Evolutionary conservation across 2,797 vertebrate genomes (phyloP), one percentile per base, ranked within the genome.

Genomic region (Sylvia borin): DNA sequence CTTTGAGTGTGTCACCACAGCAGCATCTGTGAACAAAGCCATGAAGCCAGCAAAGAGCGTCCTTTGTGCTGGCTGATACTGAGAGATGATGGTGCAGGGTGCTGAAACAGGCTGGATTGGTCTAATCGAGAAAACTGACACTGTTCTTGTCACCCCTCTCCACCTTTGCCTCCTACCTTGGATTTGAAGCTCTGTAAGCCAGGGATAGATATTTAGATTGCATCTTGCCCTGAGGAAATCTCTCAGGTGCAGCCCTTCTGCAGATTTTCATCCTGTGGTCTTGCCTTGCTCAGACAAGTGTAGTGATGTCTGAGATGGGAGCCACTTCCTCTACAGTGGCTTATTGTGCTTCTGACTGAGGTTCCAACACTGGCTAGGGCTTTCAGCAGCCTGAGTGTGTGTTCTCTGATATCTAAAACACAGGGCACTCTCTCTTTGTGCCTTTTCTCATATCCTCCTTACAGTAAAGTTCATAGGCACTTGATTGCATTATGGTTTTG

Each of bases 101-200:
- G 25, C 25, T 70, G 57, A 53, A 61, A 70, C 3, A 5, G 57
- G 34, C 16, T 54, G 22, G 21, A 9, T 26, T 90, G 31, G 13
- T 78, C 81, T 64, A 29, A n/a, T 6, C 0, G 2, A 73, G 18
- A 66, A 80, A 78, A 54, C 45, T 11, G 25, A 32, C 24, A 13
- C 21, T 14, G 5, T 31, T 85, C 36, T 43, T 61, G 13, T 68
- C 0, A 0, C 32, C 20, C 31, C 22, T 15, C 50, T 72, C 34
- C 32, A 55, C 26, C 26, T 72, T 42, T 85, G 31, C 50, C 48
- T 51, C 60, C 32, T 57, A 0, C 11, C 47, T 68, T 38, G 5
- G 26, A 48, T 76, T 43, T 83, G 64, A 83, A 80, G 32, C 45
- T 60, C 13, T 79, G 54, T 89, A 32, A 76, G 15, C 25, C 19